Conservation (phyloP, 2,113 vertebrate genomes). For the Bucco capensis region DNA sequence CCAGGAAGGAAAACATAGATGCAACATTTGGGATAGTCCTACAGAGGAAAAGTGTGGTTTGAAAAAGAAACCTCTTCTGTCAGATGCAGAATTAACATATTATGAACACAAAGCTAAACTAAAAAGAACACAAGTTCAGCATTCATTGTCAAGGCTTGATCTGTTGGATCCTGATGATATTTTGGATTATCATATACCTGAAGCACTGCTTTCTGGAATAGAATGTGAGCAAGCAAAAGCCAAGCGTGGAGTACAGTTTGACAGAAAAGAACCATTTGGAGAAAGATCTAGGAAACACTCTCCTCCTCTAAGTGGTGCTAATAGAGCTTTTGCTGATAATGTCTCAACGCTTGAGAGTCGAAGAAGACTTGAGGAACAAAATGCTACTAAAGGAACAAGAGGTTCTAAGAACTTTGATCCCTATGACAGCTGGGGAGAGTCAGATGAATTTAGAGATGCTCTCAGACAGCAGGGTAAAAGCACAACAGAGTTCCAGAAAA, state of each 20-base stretch:
- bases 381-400: slow-evolving; percentile 74
- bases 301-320: slow-evolving; percentile 75
- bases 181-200: slow-evolving; percentile 75
- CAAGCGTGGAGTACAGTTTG: slow-evolving; percentile 74
- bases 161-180: slow-evolving; percentile 77
- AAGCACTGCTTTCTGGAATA: slow-evolving; percentile 75
- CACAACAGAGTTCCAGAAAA: slow-evolving; percentile 69
- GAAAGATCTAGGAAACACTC: slow-evolving; percentile 78
- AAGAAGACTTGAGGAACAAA: slow-evolving; percentile 77
- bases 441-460: slow-evolving; percentile 63
- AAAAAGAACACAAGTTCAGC: slow-evolving; percentile 90
- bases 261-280: slow-evolving; percentile 76
- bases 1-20: slow-evolving; percentile 91
- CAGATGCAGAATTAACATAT: slow-evolving; percentile 87
- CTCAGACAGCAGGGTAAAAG: slow-evolving; percentile 62
- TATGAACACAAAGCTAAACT: slow-evolving; percentile 95
- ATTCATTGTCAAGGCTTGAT: slow-evolving; percentile 80
- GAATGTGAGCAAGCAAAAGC: slow-evolving; percentile 79
- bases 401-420: slow-evolving; percentile 62
- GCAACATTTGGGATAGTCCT: slow-evolving; percentile 82
- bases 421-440: slow-evolving; percentile 30
- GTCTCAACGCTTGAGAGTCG: slow-evolving; percentile 72
- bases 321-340: slow-evolving; percentile 73
- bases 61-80: slow-evolving; percentile 85
- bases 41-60: slow-evolving; percentile 75